phyloP scores from a whole-genome alignment of 2,113 vertebrate species.

The Burhinus bistriatus region DNA sequence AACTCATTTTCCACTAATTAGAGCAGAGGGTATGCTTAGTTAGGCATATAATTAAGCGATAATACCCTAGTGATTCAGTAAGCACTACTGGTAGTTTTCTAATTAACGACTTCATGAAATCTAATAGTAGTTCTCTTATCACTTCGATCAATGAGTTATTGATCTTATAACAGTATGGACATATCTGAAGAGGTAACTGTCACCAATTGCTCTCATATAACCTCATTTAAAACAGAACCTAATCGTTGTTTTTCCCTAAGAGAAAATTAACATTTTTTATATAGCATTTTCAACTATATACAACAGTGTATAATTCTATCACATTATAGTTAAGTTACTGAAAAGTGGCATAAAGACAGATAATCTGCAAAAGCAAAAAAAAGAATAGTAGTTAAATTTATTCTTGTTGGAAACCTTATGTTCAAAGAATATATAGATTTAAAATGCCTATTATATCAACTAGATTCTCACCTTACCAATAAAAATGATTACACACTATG shows the following conservation, averaged over 20 bases:
- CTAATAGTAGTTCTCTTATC: neutral
- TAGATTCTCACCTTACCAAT: neutral
- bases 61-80: slow-evolving; percentile 32
- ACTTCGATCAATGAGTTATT: slow-evolving; percentile 9
- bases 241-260: neutral
- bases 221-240: neutral
- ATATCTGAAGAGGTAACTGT: neutral
- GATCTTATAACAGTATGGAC: neutral
- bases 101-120: slow-evolving; percentile 26
- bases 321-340: neutral
- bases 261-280: neutral
- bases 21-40: slow-evolving; percentile 27
- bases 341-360: neutral
- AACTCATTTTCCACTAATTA: slow-evolving; percentile 54
- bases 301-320: neutral
- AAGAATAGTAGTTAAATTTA: neutral
- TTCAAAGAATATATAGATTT: neutral
- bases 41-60: slow-evolving; percentile 54
- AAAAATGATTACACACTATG: neutral
- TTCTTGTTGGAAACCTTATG: neutral
- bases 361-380: neutral
- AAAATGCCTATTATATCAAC: neutral
- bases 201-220: neutral
- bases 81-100: slow-evolving; percentile 18
- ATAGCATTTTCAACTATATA: neutral